Evolutionary conservation across 2,888 invertebrate genomes (phyloP), one percentile per base, ranked within the genome.

Genomic region (Lutraria lutraria): DNA sequence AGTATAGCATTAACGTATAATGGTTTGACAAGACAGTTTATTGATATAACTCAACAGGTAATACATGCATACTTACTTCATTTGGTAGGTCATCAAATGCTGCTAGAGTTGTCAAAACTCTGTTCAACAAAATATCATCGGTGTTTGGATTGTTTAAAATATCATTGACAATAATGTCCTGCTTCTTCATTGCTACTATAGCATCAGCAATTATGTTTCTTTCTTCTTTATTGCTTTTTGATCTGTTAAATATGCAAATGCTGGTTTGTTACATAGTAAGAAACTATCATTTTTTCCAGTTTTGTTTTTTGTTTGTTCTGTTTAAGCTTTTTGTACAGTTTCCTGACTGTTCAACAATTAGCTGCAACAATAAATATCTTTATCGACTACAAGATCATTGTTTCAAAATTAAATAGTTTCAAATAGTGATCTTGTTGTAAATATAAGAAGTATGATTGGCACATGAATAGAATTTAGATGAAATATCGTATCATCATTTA

Each of bases 191-290:
- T 4, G 88, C 88, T 52, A 92, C 91, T 76, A 93, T 83, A 12
- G 93, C 94, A 89, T 95, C 95, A n/a, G 94, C 54, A 87, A 95
- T 93, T 60, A 88, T 90, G 15, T 91, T 87, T 79, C 90, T 89
- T 63, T 92, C 92, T 31, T 72, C 85, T 6, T 52, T 52, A 54
- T 90, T 86, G 13, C 85, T 86, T 25, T 31, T 43, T 19, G 83
- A 34, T 21, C 93, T 93, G 88, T 0, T 87, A 72, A 0, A 60
- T 43, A 43, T 43, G 8, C 2, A 43, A 43, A 2, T 43, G 8
- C 43, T 8, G 8, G 43, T 43, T 43, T 43, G 43, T 8, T 43
- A 43, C n/a, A n/a, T n/a, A n/a, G n/a, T n/a, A n/a, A n/a, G n/a
- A n/a, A n/a, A n/a, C n/a, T n/a, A n/a, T n/a, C n/a, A n/a, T n/a